Conservation (phyloP, 2,888 invertebrate species). For the Melanostoma mellinum region DNA sequence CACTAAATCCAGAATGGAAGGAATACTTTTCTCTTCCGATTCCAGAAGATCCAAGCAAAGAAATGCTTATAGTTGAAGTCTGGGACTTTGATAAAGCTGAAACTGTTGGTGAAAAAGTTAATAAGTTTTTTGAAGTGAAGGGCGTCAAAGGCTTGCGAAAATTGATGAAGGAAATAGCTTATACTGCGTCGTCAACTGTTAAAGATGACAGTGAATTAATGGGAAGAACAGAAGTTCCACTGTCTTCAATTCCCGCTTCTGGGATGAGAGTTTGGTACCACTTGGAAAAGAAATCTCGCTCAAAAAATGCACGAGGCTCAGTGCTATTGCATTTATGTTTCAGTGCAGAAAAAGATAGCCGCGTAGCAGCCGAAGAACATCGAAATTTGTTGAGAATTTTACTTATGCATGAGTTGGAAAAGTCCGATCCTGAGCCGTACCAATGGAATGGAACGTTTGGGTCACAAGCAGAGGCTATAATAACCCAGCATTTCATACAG, state of each 20-base stretch:
- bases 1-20: constrained; percentile 96
- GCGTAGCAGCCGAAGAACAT: constrained; percentile 93
- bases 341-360: constrained; percentile 92
- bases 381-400: constrained; percentile 90
- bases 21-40: constrained; percentile 97
- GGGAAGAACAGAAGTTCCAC: constrained; percentile 92
- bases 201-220: constrained; percentile 98
- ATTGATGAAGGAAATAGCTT: constrained; percentile 93
- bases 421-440: constrained; percentile 88
- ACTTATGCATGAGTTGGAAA: constrained; percentile 90
- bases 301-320: constrained; percentile 91
- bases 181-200: constrained; percentile 94
- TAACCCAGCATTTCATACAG: constrained; percentile 97
- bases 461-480: constrained; percentile 90
- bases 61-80: constrained; percentile 90
- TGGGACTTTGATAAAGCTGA: constrained; percentile 97
- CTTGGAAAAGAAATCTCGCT: constrained; percentile 90
- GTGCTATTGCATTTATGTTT: constrained; percentile 92
- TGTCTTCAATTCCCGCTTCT: constrained; percentile 96
- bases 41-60: constrained; percentile 87
- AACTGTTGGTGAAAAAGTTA: constrained; percentile 93
- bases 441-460: constrained; percentile 95
- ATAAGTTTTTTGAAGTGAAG: constrained; percentile 92
- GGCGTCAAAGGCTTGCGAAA: constrained; percentile 92
- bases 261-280: constrained; percentile 96